Conservation (phyloP, 2,797 vertebrate species). For the Pipistrellus pipistrellus region DNA sequence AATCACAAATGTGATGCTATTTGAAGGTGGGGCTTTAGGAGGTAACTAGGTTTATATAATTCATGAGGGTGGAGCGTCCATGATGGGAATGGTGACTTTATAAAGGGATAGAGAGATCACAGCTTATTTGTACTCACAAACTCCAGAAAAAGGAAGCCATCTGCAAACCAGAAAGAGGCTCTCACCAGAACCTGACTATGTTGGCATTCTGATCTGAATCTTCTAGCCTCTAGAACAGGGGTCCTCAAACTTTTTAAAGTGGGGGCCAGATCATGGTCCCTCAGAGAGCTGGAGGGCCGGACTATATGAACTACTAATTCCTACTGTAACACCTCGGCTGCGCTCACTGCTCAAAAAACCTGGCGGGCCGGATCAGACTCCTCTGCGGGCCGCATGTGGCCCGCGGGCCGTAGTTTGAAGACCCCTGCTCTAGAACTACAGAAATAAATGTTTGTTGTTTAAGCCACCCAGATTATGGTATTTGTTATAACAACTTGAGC, state of each 20-base stretch:
- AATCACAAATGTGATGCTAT: background rate
- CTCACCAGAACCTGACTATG: background rate
- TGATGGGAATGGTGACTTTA: background rate
- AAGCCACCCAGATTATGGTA: background rate
- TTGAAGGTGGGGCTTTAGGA: background rate
- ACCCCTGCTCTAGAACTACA: background rate
- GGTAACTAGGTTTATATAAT: background rate
- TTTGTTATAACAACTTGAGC: background rate
- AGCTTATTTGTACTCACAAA: background rate
- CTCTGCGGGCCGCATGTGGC: too few relatives aligned
- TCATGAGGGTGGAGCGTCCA: background rate
- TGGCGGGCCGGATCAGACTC: too few relatives aligned
- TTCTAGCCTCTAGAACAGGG: background rate
- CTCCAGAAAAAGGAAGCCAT: background rate
- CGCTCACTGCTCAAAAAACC: too few relatives aligned
- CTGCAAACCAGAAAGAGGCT: background rate
- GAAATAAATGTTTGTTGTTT: conserved; percentile 31
- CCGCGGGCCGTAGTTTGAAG: too few relatives aligned
- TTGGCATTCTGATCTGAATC: background rate
- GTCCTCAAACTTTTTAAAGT: too few relatives aligned
- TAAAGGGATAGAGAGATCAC: background rate
- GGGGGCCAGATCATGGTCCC: too few relatives aligned
- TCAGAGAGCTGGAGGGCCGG: too few relatives aligned
- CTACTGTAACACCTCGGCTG: too few relatives aligned
- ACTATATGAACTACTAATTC: too few relatives aligned